Evolutionary conservation across 2,888 invertebrate genomes (phyloP).

Genomic region (Cataglyphis altisquamis): DNA sequence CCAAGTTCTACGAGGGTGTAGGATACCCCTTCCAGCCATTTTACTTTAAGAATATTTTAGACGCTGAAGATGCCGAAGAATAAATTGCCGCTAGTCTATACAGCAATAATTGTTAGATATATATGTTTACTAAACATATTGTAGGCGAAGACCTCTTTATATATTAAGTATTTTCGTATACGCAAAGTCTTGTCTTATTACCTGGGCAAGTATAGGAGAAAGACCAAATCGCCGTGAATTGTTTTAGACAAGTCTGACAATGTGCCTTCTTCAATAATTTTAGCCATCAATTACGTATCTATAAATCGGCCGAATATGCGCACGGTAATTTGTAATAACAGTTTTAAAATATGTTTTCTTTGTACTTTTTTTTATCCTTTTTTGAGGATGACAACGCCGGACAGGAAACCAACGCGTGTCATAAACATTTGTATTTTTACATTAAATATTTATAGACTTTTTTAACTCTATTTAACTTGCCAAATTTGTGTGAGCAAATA

Average conservation of each 20-base stretch:
- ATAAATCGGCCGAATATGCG: constrained; percentile 25
- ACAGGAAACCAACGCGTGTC: not conserved
- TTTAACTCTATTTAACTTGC: not conserved
- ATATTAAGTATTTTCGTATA: constrained; percentile 37
- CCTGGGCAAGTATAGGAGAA: constrained; percentile 11
- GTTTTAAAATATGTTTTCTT: constrained; percentile 13
- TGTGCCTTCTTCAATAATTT: constrained; percentile 40
- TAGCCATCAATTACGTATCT: constrained; percentile 1
- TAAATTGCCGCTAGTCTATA: constrained; percentile 62
- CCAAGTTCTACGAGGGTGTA: constrained; percentile 91
- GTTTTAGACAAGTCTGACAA: constrained; percentile 33
- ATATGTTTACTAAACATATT: constrained; percentile 22
- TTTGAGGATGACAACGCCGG: not conserved
- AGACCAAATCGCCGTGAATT: constrained; percentile 26
- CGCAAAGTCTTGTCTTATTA: constrained; percentile 25
- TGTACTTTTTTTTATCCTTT: constrained; percentile 14
- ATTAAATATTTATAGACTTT: constrained; percentile 1
- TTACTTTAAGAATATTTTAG: constrained; percentile 88
- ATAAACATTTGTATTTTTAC: not conserved
- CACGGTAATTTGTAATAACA: constrained; percentile 18
- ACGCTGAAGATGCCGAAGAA: constrained; percentile 84
- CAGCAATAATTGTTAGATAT: constrained; percentile 63
- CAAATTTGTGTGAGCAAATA: not conserved
- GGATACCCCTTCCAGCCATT: constrained; percentile 91
- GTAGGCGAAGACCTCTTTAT: constrained; percentile 54